phyloP scores from a whole-genome alignment of 2,113 vertebrate genomes.

The Otocyon megalotis region DNA sequence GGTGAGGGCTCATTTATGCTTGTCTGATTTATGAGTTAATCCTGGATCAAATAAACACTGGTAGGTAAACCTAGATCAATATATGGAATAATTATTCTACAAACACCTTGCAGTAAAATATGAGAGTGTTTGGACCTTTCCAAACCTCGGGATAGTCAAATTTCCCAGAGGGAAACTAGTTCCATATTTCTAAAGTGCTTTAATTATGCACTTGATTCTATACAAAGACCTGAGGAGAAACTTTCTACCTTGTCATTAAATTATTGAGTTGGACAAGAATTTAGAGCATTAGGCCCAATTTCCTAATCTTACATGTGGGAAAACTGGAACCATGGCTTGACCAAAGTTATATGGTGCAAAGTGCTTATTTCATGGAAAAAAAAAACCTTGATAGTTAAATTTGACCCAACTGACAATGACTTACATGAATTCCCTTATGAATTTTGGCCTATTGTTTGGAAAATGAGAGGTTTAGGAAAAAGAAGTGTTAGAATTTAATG shows the following conservation, averaged over 20 bases:
- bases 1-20: neutral
- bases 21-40: constrained; percentile 47
- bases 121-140: neutral
- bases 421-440: neutral
- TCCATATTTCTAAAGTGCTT: neutral
- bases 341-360: neutral
- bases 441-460: constrained; percentile 27
- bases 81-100: neutral
- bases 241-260: constrained; percentile 29
- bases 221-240: constrained; percentile 13
- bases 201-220: constrained; percentile 48
- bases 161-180: neutral
- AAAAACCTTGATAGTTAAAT: neutral
- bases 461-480: constrained; percentile 8
- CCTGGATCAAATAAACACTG: constrained; percentile 23
- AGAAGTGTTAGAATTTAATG: neutral
- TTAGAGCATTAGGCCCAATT: neutral
- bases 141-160: neutral
- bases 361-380: neutral
- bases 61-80: constrained; percentile 2
- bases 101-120: neutral
- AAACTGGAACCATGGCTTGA: neutral
- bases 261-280: constrained; percentile 44
- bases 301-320: constrained; percentile 39
- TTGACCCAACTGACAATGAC: constrained; percentile 6